Base-by-base conservation (phyloP, 2,113 vertebrate genomes). In the Chinchilla lanigera region DNA sequence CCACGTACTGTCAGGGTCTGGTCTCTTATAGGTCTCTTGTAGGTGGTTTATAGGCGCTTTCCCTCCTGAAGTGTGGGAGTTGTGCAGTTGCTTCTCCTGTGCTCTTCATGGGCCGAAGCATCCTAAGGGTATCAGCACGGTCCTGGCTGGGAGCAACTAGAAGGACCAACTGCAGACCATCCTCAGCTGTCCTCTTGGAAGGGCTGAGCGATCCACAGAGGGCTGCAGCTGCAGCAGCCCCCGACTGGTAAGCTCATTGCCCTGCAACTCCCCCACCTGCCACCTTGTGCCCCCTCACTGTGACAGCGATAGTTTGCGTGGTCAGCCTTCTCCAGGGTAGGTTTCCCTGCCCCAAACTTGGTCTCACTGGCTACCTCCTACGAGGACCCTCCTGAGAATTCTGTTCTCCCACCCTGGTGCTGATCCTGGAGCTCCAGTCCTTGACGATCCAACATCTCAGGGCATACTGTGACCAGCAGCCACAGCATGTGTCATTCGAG, bases 401-500 rank as follows among this genome's bases (percentile, higher is more conserved):
- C 84, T 84, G 47, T 47, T 44, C 3, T 83, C 33, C 58, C 54
- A 54, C 5, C 17, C 22, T 5, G 16, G 44, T 73, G 56, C 24
- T 56, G 2, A n/a, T 71, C 78, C 28, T 0, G 1, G 84, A 69
- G 52, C 44, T 56, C 54, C 16, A 7, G 0, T 2, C 17, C 38
- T 81, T 0, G 7, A 67, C 13, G 54, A 35, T 5, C 61, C 78
- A 47, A 7, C 0, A 3, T 56, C 93, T 73, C 60, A 61, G 88
- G 0, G 47, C 41, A 41, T 26, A 10, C 8, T 4, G 17, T 69
- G 44, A 47, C n/a, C 3, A 20, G 47, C 22, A 63, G 56, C 71
- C 71, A n/a, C 3, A 1, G 14, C 3, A 0, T 0, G 10, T 30
- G 0, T 78, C 80, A 63, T 50, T 30, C 69, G 69, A 38, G 38